phyloP scores from a whole-genome alignment of 2,113 vertebrate species.

The Cyprinodon variegatus region DNA sequence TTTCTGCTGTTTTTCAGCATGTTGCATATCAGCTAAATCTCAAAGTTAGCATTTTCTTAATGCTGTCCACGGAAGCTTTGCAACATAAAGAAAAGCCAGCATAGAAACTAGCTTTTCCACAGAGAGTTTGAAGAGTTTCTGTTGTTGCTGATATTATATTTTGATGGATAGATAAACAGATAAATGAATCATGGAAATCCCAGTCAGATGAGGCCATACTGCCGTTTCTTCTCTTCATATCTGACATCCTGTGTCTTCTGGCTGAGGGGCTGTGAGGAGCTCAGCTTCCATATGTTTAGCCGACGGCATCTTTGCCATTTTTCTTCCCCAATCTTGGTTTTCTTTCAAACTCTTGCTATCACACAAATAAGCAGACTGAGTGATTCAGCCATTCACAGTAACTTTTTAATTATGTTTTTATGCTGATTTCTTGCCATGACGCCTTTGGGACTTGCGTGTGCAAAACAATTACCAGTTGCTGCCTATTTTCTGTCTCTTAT shows the following conservation, averaged over 20 bases:
- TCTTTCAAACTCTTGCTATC: conserved; percentile 8
- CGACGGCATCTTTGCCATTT: background rate
- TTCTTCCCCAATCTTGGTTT: background rate
- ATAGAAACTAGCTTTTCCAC: background rate
- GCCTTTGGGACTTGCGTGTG: conserved; percentile 34
- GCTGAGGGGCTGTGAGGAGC: background rate
- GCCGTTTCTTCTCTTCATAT: background rate
- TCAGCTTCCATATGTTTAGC: background rate
- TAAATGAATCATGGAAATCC: background rate
- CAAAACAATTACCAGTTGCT: conserved; percentile 56
- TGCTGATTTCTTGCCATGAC: conserved; percentile 47
- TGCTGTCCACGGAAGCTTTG: background rate
- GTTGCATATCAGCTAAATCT: background rate
- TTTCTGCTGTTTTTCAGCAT: no score
- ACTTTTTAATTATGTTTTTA: conserved; percentile 56
- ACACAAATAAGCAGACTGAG: conserved; percentile 45
- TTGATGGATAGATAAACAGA: background rate
- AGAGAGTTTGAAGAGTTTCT: background rate
- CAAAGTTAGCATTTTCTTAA: background rate
- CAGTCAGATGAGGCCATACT: background rate
- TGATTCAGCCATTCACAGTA: conserved; percentile 38
- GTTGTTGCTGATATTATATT: background rate
- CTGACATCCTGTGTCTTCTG: background rate
- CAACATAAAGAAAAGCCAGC: background rate
- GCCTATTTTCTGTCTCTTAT: conserved; percentile 48